Evolutionary conservation across 1,140 invertebrate genomes (phyloP), one percentile per base, ranked within the genome.

Genomic region (Zaprionus lachaisei): DNA sequence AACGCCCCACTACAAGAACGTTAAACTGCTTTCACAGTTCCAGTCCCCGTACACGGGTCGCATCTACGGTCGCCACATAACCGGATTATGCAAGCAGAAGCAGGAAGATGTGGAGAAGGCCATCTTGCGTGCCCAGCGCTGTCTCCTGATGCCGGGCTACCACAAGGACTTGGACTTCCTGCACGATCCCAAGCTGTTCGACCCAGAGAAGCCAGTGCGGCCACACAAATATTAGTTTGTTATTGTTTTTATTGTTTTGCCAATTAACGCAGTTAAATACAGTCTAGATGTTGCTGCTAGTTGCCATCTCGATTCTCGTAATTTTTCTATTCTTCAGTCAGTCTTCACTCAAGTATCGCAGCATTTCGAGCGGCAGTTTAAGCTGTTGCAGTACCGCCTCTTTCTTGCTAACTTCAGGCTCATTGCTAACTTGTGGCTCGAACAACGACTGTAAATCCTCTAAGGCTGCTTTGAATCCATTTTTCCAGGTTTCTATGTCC

Each of bases 1-100:
- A 56, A 93, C 94, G 12, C 96, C 97, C 1, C 95, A 99, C 93
- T 99, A 98, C 87, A 99, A 99, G 93, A 99, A 99, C 93, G 95
- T 96, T 0, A 95, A 96, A 64, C 92, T 99, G 6, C 92, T 99
- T 2, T 98, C 98, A 15, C 99, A 99, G 92, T 99, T 99, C 93
- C 96, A 99, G 90, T 99, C 98, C 51, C 96, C 97, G 1, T 98
- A 96, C 83, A 99, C 98, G 12, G 98, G 98, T 11, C 94, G 95
- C 79, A 95, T 99, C 66, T 99, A 99, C 93, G 97, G 97, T 0
- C 94, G 96, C 77, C 97, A 99, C 83, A 97, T 99, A 63, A 99
- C 98, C 34, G 97, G 97, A 5, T 91, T 92, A 91, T 98, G 98
- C 91, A 95, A 95, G 91, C 79, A 92, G 5, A 96, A 97, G 84